Evolutionary conservation across 2,888 invertebrate genomes (phyloP), one percentile per base, ranked within the genome.

Genomic region (Heliothis peltigera): DNA sequence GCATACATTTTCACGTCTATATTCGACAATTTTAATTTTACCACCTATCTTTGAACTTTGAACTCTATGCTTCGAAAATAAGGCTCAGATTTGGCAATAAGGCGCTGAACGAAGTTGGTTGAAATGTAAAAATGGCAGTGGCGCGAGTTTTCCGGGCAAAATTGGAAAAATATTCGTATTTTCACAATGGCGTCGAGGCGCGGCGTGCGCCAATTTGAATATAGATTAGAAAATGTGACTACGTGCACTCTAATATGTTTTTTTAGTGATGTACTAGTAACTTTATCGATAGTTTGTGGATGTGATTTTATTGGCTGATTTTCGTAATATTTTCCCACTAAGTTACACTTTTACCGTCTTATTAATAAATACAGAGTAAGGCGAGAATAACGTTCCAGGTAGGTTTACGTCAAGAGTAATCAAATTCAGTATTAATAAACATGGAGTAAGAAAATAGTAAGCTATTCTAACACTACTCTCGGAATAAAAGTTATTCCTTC

Each of bases 141-240:
- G 84, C 82, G 85, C 84, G 87, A 89, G 90, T 91, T 91, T 90
- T 92, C 91, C 92, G 90, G 88, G 83, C 89, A 89, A 92, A 93
- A 92, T 93, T 92, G 92, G 92, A 92, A 93, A 93, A 93, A 93
- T 93, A 92, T 93, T 90, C 90, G 86, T 89, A 88, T 90, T 90
- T 90, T 89, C 90, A 91, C 91, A 91, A 92, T 90, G 89, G 91
- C 88, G 88, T 83, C 88, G 85, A 86, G 84, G 87, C 87, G 77
- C 84, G 84, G 80, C 82, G 84, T 84, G 86, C 91, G 90, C 89
- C 93, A 93, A 94, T 94, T 94, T 94, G 93, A 94, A 94, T 94
- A 92, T 93, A 94, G 93, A 94, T 94, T 94, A 92, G 92, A 93
- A 93, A 92, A 92, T 93, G 92, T 91, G 91, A 91, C 91, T 92